These are phyloP conservation scores for Leguminivora glycinivorella DNA, from an alignment of 1,140 invertebrate species.

Conservation along the genomic window DNA sequence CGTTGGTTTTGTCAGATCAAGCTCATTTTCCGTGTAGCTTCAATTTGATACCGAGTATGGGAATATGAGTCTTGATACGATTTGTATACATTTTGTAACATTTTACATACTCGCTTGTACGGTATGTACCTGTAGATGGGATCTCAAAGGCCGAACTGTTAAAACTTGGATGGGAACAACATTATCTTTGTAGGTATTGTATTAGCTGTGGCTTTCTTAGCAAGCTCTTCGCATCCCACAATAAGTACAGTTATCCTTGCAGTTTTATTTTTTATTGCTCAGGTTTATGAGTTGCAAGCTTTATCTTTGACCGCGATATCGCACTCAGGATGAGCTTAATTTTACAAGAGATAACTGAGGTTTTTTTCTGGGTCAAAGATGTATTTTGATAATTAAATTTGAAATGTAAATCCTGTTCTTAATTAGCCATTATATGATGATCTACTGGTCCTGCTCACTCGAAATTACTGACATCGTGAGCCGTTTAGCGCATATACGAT, in stretches of 20 bases:
- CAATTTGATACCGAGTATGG: background rate
- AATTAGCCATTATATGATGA: background rate
- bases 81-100: too few relatives aligned
- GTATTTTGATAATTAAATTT: background rate
- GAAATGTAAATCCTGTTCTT: background rate
- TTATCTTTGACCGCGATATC: constrained; percentile 21
- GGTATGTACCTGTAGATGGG: too few relatives aligned
- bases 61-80: too few relatives aligned
- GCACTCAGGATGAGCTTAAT: constrained; percentile 14
- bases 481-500: too few relatives aligned
- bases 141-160: background rate
- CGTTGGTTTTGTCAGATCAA: background rate
- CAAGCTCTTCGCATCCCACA: background rate
- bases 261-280: constrained; percentile 26
- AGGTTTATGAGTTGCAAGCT: constrained; percentile 10
- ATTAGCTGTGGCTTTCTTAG: background rate
- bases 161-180: background rate
- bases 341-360: background rate
- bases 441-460: too few relatives aligned
- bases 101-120: too few relatives aligned
- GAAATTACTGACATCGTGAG: too few relatives aligned
- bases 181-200: background rate
- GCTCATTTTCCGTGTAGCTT: background rate
- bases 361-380: background rate
- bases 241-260: constrained; percentile 19